Conservation (phyloP, 2,888 invertebrate genomes). For the Euplagia quadripunctaria region DNA sequence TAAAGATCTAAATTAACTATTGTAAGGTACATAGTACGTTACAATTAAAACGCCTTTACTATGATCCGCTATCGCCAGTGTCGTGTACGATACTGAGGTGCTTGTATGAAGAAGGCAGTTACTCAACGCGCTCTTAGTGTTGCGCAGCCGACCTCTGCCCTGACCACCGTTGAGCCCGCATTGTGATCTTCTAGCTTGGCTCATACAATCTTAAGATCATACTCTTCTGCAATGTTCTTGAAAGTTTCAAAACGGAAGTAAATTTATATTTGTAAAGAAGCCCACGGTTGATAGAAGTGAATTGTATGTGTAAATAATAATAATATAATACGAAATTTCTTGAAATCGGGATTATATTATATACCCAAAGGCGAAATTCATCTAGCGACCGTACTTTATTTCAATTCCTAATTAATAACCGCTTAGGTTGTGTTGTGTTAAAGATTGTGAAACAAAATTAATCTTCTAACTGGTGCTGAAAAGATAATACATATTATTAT, state of each 20-base stretch:
- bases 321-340: no score
- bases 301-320: not conserved
- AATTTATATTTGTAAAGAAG: not conserved
- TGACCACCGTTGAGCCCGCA: conserved; percentile 31
- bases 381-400: no score
- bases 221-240: not conserved
- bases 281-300: not conserved
- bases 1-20: no score
- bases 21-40: no score
- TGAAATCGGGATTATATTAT: no score
- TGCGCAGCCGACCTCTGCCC: conserved; percentile 57
- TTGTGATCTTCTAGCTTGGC: conserved; percentile 23
- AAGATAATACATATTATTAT: no score
- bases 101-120: conserved; percentile 39
- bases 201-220: conserved; percentile 2
- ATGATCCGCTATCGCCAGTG: not conserved
- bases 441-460: no score
- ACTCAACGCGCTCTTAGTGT: conserved; percentile 36
- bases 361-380: no score
- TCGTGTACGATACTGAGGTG: conserved; percentile 15
- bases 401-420: no score
- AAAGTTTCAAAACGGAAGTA: not conserved
- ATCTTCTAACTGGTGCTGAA: no score
- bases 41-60: no score
- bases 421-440: no score